phyloP scores from a whole-genome alignment of 2,797 vertebrate species.

The Onychomys arenicola region DNA sequence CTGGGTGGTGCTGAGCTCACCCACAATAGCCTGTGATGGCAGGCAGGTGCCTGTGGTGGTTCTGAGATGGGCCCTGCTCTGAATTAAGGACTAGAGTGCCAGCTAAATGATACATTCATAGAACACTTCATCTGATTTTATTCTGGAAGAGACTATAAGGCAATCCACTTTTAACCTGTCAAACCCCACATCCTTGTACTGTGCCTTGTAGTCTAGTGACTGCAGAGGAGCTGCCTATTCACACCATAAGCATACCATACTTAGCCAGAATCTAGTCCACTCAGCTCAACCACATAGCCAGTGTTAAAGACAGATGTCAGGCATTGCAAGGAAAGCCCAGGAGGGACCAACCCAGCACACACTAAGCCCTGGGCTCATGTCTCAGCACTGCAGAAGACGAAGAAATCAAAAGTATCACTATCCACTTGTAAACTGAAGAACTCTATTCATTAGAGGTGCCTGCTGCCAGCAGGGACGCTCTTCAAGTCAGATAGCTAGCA shows the following conservation, averaged over 20 bases:
- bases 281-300: rapidly evolving
- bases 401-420: background rate
- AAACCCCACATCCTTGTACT: too few species aligned
- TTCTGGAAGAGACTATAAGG: background rate
- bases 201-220: rapidly evolving
- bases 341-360: background rate
- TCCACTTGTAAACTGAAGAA: background rate
- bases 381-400: too few species aligned
- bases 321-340: background rate
- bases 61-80: background rate
- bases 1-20: rapidly evolving
- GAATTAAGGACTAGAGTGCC: background rate
- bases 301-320: background rate
- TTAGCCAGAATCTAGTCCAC: background rate
- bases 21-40: rapidly evolving
- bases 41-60: background rate
- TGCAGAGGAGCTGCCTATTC: rapidly evolving
- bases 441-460: background rate
- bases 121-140: background rate
- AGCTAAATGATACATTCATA: background rate
- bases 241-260: background rate
- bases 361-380: background rate
- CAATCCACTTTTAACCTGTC: background rate
- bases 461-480: background rate
- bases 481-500: background rate